phyloP scores from a whole-genome alignment of 2,797 vertebrate genomes.

The Alcedo atthis region DNA sequence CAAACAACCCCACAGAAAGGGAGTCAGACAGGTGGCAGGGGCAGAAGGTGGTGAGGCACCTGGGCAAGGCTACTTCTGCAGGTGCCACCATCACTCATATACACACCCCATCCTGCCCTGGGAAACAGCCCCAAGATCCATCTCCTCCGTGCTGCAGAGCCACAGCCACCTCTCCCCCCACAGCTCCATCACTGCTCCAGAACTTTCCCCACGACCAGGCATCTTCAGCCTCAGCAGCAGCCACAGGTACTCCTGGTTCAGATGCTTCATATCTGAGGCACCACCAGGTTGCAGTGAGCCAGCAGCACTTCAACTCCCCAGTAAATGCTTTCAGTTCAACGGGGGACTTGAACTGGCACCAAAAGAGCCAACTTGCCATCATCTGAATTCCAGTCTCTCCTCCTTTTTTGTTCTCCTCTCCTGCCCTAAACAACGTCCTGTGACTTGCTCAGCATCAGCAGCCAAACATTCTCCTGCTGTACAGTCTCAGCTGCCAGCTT shows the following conservation, averaged over 20 bases:
- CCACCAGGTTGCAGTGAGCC: too few relatives aligned
- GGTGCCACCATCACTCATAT: neutral
- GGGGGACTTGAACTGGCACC: neutral
- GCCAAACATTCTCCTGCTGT: neutral
- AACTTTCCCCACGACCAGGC: too few relatives aligned
- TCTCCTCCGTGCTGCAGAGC: too few relatives aligned
- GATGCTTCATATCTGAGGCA: too few relatives aligned
- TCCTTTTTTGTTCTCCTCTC: neutral
- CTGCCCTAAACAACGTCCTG: neutral
- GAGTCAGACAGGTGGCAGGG: neutral
- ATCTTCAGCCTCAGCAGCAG: too few relatives aligned
- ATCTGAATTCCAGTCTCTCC: slow-evolving; percentile 11
- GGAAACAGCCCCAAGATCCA: neutral
- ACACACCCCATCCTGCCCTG: neutral
- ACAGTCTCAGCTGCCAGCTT: neutral
- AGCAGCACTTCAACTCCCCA: neutral
- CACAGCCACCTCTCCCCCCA: too few relatives aligned
- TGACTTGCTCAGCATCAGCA: neutral
- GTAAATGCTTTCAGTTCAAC: neutral
- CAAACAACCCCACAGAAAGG: neutral
- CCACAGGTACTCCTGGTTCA: too few relatives aligned
- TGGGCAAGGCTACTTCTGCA: neutral
- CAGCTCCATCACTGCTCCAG: too few relatives aligned
- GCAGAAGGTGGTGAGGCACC: neutral
- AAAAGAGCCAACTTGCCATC: rapidly evolving